Evolutionary conservation across 2,888 invertebrate genomes (phyloP).

Genomic region (Neoascia interrupta): DNA sequence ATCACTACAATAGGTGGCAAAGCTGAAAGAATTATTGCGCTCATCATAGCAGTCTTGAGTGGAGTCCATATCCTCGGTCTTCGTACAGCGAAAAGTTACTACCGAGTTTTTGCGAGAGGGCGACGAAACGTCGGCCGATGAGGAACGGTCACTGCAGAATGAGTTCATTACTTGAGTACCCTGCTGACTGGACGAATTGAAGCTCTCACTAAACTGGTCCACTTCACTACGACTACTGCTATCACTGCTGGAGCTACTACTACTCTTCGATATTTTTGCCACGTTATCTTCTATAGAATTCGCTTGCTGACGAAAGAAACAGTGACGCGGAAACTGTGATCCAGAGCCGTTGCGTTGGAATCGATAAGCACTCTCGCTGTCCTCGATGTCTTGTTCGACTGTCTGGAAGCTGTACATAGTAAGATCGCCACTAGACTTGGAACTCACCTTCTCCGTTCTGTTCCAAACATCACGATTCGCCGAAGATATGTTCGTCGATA

Average conservation of each 20-base stretch:
- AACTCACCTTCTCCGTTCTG: conserved; percentile 76
- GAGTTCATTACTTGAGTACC: conserved; percentile 70
- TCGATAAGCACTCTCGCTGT: conserved; percentile 71
- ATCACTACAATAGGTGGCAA: conserved; percentile 41
- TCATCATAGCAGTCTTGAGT: conserved; percentile 58
- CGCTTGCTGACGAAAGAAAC: conserved; percentile 77
- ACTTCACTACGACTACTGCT: conserved; percentile 56
- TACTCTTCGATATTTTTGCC: conserved; percentile 45
- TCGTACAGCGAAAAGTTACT: conserved; percentile 75
- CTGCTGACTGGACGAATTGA: conserved; percentile 55
- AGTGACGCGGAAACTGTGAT: conserved; percentile 78
- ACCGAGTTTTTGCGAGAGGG: conserved; percentile 77
- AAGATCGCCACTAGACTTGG: conserved; percentile 79
- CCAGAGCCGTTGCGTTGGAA: conserved; percentile 78
- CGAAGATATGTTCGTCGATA: conserved; percentile 49
- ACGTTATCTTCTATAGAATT: conserved; percentile 70
- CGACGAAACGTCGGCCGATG: conserved; percentile 72
- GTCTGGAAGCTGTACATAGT: conserved; percentile 77
- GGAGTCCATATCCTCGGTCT: conserved; percentile 17
- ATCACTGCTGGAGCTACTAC: conserved; percentile 29
- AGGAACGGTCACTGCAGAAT: conserved; percentile 75
- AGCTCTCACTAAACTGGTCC: conserved; percentile 65
- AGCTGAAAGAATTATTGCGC: conserved; percentile 65
- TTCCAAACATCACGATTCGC: conserved; percentile 71
- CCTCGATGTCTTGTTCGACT: conserved; percentile 65